These are phyloP conservation scores for Nanorana parkeri DNA, from an alignment of 2,113 vertebrate species.

Conservation along the genomic window DNA sequence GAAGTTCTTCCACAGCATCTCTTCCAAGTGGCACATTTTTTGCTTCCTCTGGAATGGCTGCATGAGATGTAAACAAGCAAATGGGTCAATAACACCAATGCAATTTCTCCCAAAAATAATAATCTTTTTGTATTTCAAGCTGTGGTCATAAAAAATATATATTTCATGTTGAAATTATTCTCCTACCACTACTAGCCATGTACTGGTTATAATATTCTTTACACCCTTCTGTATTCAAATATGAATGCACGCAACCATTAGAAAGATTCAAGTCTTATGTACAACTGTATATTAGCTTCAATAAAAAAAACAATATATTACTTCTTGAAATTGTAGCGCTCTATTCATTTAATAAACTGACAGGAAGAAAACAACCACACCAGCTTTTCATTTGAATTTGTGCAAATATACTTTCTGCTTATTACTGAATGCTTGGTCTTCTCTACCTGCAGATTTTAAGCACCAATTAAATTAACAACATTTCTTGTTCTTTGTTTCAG, in stretches of 20 bases:
- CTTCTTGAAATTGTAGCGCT: slow-evolving; percentile 36
- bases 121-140: too few species aligned
- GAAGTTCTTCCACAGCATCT: too few species aligned
- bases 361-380: slow-evolving; percentile 31
- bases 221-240: too few species aligned
- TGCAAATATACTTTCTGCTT: slow-evolving; percentile 55
- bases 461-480: slow-evolving; percentile 55
- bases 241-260: background rate
- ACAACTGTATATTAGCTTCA: slow-evolving; percentile 37
- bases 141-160: too few species aligned
- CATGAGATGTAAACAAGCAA: too few species aligned
- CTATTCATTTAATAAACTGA: slow-evolving; percentile 49
- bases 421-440: slow-evolving; percentile 39
- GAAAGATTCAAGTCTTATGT: slow-evolving; percentile 28
- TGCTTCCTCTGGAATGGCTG: too few species aligned
- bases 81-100: too few species aligned
- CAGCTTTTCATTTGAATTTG: slow-evolving; percentile 48
- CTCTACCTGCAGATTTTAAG: slow-evolving; percentile 53
- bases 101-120: too few species aligned
- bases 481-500: slow-evolving; percentile 45
- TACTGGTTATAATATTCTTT: too few species aligned
- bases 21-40: too few species aligned
- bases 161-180: too few species aligned
- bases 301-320: slow-evolving; percentile 39
- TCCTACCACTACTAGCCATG: too few species aligned